A percentile compares a stretch with the other conserved stretches of the same genome.
phyloP scores from a whole-genome alignment of 2,113 vertebrate species.

The Chiloscyllium plagiosum region DNA sequence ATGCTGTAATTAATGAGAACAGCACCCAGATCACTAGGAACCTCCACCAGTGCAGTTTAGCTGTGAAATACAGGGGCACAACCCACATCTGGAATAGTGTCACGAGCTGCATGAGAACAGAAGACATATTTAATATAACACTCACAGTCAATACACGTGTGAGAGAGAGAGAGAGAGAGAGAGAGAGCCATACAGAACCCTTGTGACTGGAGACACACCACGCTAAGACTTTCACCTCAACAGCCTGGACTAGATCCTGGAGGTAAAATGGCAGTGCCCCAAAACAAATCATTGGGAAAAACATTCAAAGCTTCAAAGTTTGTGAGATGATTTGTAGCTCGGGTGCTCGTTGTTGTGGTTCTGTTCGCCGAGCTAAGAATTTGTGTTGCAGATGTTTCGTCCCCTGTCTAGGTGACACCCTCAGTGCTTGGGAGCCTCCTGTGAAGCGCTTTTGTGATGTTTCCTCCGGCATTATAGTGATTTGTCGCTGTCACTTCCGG shows the following conservation, averaged over 20 bases:
- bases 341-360: too few species aligned
- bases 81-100: slow-evolving; percentile 99
- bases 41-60: slow-evolving; percentile 95
- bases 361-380: too few species aligned
- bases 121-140: slow-evolving; percentile 26
- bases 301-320: not conserved
- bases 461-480: too few species aligned
- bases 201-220: not conserved
- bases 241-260: not conserved
- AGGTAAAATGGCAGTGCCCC: not conserved
- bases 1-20: slow-evolving; percentile 89
- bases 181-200: not conserved
- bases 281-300: not conserved
- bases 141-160: not conserved
- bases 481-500: too few species aligned
- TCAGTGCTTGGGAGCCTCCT: too few species aligned
- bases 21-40: slow-evolving; percentile 88
- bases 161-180: too few species aligned
- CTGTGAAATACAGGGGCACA: slow-evolving; percentile 94
- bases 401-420: too few species aligned
- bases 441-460: too few species aligned
- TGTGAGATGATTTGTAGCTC: too few species aligned
- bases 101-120: slow-evolving; percentile 72
- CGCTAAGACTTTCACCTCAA: not conserved
- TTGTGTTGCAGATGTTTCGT: too few species aligned